Percentiles rank a stretch among this genome's conserved stretches.
Evolutionary conservation across 2,113 vertebrate genomes (phyloP).

Genomic region (Okapia johnstoni): DNA sequence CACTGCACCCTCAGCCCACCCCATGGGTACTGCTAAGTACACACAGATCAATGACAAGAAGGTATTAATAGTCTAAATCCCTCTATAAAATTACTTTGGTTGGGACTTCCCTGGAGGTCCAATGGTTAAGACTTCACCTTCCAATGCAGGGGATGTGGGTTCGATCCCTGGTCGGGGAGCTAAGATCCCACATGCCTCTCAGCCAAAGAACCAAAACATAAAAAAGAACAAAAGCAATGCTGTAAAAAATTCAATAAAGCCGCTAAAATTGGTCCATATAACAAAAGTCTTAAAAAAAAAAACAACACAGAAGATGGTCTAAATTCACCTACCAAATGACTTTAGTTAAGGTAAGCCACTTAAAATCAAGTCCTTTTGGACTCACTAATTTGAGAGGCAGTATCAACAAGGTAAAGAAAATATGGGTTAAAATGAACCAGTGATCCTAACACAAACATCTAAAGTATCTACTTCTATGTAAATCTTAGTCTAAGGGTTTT

Average conservation of each 20-base stretch:
- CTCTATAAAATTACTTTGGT: background rate
- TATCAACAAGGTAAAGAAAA: background rate
- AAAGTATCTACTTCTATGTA: background rate
- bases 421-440: background rate
- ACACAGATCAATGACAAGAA: background rate
- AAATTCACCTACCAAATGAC: background rate
- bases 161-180: background rate
- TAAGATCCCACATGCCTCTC: background rate
- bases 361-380: background rate
- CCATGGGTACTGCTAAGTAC: fast-evolving
- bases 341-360: background rate
- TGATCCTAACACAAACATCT: background rate
- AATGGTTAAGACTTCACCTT: background rate
- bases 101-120: background rate
- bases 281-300: background rate
- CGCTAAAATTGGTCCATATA: background rate
- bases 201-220: background rate
- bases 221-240: background rate
- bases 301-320: background rate
- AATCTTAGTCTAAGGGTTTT: background rate
- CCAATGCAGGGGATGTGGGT: background rate
- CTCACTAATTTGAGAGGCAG: background rate
- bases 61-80: background rate
- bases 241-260: background rate
- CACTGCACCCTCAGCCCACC: too few species aligned